Evolutionary conservation across 1,140 invertebrate species (phyloP).

Genomic region (Drosophila melanica): DNA sequence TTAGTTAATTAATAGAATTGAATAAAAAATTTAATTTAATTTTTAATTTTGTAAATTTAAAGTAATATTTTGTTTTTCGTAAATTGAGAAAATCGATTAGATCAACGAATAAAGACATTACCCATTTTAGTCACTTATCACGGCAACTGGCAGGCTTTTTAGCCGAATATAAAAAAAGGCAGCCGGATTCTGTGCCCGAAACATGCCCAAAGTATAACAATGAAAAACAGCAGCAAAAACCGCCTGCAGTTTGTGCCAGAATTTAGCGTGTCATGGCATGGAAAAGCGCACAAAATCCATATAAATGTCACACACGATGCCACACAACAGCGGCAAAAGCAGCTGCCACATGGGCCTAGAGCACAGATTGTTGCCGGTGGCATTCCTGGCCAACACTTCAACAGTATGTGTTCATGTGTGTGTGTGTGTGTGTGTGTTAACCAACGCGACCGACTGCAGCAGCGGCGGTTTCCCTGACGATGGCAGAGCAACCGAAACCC

Average conservation of each 20-base stretch:
- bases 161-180: neutral
- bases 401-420: neutral
- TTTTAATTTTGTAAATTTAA: no score
- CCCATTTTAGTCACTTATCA: slow-evolving; percentile 19
- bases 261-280: slow-evolving; percentile 27
- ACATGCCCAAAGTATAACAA: slow-evolving; percentile 20
- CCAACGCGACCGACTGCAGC: slow-evolving; percentile 33
- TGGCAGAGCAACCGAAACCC: slow-evolving; percentile 38
- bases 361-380: slow-evolving; percentile 63
- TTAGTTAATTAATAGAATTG: no score
- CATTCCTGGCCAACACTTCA: slow-evolving; percentile 56
- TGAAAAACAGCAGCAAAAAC: slow-evolving; percentile 27
- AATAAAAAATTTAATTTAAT: neutral
- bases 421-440: slow-evolving; percentile 29
- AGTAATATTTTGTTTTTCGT: neutral
- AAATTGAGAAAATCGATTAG: neutral
- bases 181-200: neutral
- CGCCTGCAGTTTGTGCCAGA: slow-evolving; percentile 39
- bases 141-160: slow-evolving; percentile 22
- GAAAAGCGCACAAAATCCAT: slow-evolving; percentile 42
- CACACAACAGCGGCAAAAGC: slow-evolving; percentile 18
- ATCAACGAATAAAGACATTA: slow-evolving; percentile 12
- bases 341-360: slow-evolving; percentile 37
- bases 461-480: slow-evolving; percentile 20
- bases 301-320: slow-evolving; percentile 52